phyloP scores from a whole-genome alignment of 2,888 invertebrate genomes.

The Hesperia comma region DNA sequence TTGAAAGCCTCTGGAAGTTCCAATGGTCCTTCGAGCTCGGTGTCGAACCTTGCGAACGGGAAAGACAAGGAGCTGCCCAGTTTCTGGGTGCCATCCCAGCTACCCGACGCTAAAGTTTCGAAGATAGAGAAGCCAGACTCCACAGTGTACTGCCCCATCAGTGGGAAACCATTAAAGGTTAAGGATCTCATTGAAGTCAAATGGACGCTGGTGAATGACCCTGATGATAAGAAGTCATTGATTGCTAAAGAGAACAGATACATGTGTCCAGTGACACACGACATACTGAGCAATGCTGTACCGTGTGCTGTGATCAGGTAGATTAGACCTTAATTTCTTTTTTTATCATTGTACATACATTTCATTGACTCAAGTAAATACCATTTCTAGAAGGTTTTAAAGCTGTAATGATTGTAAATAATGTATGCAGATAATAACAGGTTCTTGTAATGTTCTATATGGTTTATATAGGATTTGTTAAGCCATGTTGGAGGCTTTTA shows the following conservation, averaged over 20 bases:
- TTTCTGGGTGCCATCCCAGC: constrained; percentile 98
- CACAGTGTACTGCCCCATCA: constrained; percentile 74
- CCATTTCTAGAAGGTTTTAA: too few species aligned
- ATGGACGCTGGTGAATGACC: constrained; percentile 95
- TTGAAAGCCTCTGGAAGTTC: constrained; percentile 48
- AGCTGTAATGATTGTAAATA: too few species aligned
- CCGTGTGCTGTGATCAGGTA: constrained; percentile 94
- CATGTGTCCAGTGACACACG: constrained; percentile 99
- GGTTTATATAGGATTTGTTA: too few species aligned
- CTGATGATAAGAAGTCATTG: constrained; percentile 92
- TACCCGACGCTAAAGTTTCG: constrained; percentile 91
- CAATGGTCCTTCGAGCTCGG: constrained; percentile 71
- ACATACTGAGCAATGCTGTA: constrained; percentile 96
- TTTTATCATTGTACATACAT: too few species aligned
- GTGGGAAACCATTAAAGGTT: constrained; percentile 90
- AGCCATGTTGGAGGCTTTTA: too few species aligned
- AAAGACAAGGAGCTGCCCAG: constrained; percentile 93
- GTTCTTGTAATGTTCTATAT: too few species aligned
- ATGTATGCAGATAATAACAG: too few species aligned
- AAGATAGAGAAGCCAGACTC: constrained; percentile 79
- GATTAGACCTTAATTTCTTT: too few species aligned
- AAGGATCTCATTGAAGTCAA: constrained; percentile 97
- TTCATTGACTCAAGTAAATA: too few species aligned
- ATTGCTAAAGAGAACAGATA: constrained; percentile 96
- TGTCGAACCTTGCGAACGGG: constrained; percentile 91